Evolutionary conservation across 1,140 invertebrate genomes (phyloP).

Genomic region (Nymphalis io): DNA sequence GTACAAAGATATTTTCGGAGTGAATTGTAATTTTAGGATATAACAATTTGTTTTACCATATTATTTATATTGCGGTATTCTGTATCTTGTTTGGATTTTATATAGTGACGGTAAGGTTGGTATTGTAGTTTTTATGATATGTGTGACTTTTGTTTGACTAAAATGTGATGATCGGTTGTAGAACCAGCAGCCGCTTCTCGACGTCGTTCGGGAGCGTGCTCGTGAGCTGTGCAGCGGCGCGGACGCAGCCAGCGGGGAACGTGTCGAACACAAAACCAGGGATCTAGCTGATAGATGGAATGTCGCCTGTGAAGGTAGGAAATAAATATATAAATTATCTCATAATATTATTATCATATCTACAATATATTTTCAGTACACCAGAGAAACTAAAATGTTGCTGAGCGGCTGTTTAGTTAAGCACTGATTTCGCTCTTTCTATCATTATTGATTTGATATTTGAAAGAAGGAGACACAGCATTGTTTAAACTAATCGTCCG

Average conservation of each 20-base stretch:
- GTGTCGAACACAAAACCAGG: constrained; percentile 66
- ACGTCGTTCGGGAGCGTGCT: constrained; percentile 77
- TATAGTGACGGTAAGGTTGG: not conserved
- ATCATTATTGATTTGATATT: no score
- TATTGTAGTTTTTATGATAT: not conserved
- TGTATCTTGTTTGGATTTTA: constrained; percentile 6
- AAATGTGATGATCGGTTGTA: constrained; percentile 28
- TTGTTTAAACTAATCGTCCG: no score
- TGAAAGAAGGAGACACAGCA: no score
- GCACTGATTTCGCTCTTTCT: no score
- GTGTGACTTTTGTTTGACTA: not conserved
- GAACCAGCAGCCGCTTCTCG: constrained; percentile 78
- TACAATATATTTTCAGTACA: no score
- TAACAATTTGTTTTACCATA: no score
- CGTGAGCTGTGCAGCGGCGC: constrained; percentile 75
- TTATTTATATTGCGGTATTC: not conserved
- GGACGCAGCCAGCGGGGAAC: constrained; percentile 71
- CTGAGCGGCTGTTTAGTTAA: no score
- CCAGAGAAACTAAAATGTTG: no score
- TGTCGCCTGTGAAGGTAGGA: constrained; percentile 85
- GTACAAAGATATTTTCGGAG: not conserved
- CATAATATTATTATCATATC: no score
- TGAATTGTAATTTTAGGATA: not conserved
- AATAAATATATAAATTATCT: no score
- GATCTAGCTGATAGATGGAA: constrained; percentile 88